Evolutionary conservation across 2,113 vertebrate species (phyloP), one percentile per base, ranked within the genome.

Genomic region (Nestor notabilis): DNA sequence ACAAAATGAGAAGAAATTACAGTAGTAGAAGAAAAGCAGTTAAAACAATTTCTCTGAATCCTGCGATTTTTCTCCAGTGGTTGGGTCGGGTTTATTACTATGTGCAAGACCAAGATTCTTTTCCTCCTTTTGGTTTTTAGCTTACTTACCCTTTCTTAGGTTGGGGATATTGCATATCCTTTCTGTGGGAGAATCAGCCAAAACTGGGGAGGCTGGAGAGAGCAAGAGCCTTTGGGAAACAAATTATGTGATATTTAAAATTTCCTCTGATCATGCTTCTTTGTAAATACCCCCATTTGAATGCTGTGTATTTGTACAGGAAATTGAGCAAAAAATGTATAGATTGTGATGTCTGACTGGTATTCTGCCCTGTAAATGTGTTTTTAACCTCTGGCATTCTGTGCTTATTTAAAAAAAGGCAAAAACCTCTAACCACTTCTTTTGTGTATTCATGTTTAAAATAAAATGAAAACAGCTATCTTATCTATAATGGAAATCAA

Each of bases 291-390:
- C 97, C 87, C 98, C 98, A 99, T 98, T 98, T 99, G 98, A 99
- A 99, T 99, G 99, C 98, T 99, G 98, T 99, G 99, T 99, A 99
- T 99, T 99, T 99, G 98, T 99, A 98, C 99, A 99, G 99, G 98
- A 99, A 99, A 99, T 99, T 98, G 98, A 99, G 99, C 98, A 98
- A 99, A 99, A 99, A 99, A 99, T 99, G 98, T 98, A 99, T 99
- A 99, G 99, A 99, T 98, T 97, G 98, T 99, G 99, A 99, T 96
- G 98, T 99, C 98, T 98, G 98, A 98, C 98, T 98, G 99, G 98
- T 99, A 99, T 98, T 99, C 98, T 98, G 98, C 98, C 98, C 98
- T 99, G 98, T 99, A 98, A 99, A 99, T 98, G 98, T 98, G 98
- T 98, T 98, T 98, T 98, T 98, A 98, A 98, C 96, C 97, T 98